These are phyloP conservation scores for Lissonota sp. DNA, from an alignment of 2,888 invertebrate genomes.

Conservation along the genomic window DNA sequence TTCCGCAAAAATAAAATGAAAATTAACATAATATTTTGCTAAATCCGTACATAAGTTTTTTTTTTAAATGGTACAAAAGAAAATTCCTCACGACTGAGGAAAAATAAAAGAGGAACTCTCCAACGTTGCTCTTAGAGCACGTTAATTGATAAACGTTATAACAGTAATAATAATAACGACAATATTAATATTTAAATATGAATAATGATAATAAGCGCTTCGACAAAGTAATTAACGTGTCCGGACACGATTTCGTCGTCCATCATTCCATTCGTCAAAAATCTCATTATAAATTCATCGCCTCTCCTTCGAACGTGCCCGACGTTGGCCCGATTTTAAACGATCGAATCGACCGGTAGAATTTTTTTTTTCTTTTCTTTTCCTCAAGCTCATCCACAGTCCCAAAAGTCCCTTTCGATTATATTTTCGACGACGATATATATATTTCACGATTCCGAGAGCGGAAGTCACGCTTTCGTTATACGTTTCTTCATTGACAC, in stretches of 20 bases:
- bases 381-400: conserved; percentile 25
- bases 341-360: conserved; percentile 32
- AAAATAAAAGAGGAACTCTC: conserved; percentile 53
- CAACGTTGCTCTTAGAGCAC: conserved; percentile 24
- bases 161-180: conserved; percentile 22
- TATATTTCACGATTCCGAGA: conserved; percentile 18
- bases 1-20: neutral
- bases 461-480: conserved; percentile 57
- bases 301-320: conserved; percentile 48
- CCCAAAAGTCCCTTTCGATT: conserved; percentile 51
- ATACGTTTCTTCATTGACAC: conserved; percentile 5
- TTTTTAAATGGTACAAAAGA: too few species aligned
- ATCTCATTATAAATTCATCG: conserved; percentile 57
- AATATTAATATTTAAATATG: conserved; percentile 23
- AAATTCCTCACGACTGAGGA: neutral
- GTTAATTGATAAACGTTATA: conserved; percentile 48
- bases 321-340: conserved; percentile 57
- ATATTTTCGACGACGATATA: conserved; percentile 28
- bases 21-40: neutral
- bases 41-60: neutral
- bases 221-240: conserved; percentile 51
- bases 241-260: conserved; percentile 55
- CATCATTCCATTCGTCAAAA: conserved; percentile 40
- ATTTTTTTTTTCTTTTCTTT: conserved; percentile 18
- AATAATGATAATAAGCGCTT: conserved; percentile 41